These are phyloP conservation scores for Drymodes brunneopygia DNA, from an alignment of 2,113 vertebrate species.

Conservation along the genomic window DNA sequence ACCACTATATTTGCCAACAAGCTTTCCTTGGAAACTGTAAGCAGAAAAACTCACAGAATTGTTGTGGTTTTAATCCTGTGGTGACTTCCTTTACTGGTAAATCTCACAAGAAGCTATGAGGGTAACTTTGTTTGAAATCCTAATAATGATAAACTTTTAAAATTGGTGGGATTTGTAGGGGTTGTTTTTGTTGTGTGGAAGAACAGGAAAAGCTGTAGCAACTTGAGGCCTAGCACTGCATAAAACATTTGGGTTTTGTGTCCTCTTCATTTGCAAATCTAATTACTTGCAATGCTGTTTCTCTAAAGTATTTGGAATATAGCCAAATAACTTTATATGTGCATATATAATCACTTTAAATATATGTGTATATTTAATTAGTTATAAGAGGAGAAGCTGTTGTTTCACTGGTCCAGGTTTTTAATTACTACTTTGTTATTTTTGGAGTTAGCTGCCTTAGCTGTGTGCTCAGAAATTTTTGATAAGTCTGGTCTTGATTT, in stretches of 20 bases:
- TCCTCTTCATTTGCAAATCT: background rate
- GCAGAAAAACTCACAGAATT: background rate
- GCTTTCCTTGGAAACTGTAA: background rate
- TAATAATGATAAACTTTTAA: background rate
- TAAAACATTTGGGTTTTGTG: background rate
- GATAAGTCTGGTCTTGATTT: background rate
- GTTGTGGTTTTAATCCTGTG: background rate
- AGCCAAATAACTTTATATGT: background rate
- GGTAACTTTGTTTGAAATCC: background rate
- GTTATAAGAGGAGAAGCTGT: background rate
- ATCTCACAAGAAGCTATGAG: background rate
- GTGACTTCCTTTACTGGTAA: background rate
- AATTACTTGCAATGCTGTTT: background rate
- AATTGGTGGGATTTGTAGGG: background rate
- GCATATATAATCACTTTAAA: background rate
- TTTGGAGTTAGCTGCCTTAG: background rate
- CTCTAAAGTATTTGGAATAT: background rate
- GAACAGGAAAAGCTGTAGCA: background rate
- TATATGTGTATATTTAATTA: background rate
- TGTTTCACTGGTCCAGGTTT: background rate
- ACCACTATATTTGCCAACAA: background rate
- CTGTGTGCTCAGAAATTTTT: background rate
- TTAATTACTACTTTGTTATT: background rate
- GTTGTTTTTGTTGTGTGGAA: background rate
- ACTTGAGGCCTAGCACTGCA: background rate